Evolutionary conservation across 2,113 vertebrate genomes (phyloP), one percentile per base, ranked within the genome.

Genomic region (Delphinus delphis): DNA sequence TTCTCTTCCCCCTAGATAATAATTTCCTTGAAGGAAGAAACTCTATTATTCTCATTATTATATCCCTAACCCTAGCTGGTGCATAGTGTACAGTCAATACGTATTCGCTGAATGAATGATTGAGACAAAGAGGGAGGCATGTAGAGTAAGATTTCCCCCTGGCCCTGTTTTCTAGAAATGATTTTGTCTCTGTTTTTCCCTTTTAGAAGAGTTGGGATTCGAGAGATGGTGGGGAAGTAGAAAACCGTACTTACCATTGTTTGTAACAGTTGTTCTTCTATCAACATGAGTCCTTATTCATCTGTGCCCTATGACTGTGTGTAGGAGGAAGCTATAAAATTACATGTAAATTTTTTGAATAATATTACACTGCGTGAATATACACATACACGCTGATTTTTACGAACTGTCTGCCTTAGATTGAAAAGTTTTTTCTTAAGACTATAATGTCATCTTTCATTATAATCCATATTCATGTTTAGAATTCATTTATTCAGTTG

Each of bases 401-500:
- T 68, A 74, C 47, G 65, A 79, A 63, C 70, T 89, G 6, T 71
- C 15, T 79, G 3, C 23, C 47, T 95, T 93, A 70, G 20, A 28
- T 70, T 15, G 53, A 79, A 95, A 93, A 15, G 20, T 8, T 71
- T 55, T 79, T 58, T 93, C 7, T 86, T 62, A 80, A 92, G 44
- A 28, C 44, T 62, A 38, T 23, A 31, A 55, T 83, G 12, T 41
- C 63, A 79, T 53, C 36, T 28, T 93, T 88, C 83, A 50, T 63
- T 86, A 33, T 65, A 11, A 23, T 23, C 28, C 15, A 9, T 89
- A 33, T 65, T 88, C 15, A 6, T 33, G 15, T 53, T 97, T 71
- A 80, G 62, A 88, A 88, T 90, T 95, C 38, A 91, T 58, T 88
- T 80, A 73, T 91, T 77, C 50, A 82, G 1, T 38, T 93, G 79